Base-by-base conservation (phyloP, 2,113 vertebrate species). In the Lasiurus borealis region DNA sequence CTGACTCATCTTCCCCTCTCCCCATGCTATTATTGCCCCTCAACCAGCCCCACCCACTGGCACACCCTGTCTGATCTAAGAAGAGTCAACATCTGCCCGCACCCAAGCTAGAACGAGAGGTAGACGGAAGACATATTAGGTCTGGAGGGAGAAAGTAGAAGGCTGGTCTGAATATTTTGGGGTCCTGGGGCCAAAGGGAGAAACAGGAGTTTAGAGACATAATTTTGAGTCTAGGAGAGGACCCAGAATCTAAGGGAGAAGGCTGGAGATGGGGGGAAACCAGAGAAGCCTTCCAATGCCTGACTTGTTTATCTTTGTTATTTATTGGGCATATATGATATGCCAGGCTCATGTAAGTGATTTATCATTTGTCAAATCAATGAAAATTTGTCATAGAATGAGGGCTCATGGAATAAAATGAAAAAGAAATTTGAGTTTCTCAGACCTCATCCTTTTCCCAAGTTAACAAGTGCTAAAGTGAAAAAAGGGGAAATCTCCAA, bases 1-100 rank as follows among this genome's bases (percentile, higher is more conserved):
- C 80, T 98, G 97, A 98, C 94, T 97, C 97, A 97, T 73, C 94
- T 98, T 97, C 96, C 87, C 95, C 71, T 95, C 59, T 96, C 95
- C 48, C 87, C 91, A 94, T 91, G 77, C 95, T 85, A 76, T 25
- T 90, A 68, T 31, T 92, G 93, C 91, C 91, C 90, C 80, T 95
- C 88, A 29, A 77, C 76, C 57, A 90, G 89, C 85, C 91, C 93
- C 94, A 92, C 95, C 91, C 89, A 91, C n/a, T 40, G 69, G 81
- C 93, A 95, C 84, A 96, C 96, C 88, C 97, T 94, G 68, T 73
- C 81, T 95, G 68, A 94, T 83, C 73, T 95, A 92, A 71, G 83
- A 84, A 76, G 92, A 91, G 31, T 54, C 87, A 59, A 80, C 78
- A 77, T 76, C 59, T 91, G 75, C n/a, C 62, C 36, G 75, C 36